Conservation (phyloP, 2,888 invertebrate species). For the Sialis fuliginosa region DNA sequence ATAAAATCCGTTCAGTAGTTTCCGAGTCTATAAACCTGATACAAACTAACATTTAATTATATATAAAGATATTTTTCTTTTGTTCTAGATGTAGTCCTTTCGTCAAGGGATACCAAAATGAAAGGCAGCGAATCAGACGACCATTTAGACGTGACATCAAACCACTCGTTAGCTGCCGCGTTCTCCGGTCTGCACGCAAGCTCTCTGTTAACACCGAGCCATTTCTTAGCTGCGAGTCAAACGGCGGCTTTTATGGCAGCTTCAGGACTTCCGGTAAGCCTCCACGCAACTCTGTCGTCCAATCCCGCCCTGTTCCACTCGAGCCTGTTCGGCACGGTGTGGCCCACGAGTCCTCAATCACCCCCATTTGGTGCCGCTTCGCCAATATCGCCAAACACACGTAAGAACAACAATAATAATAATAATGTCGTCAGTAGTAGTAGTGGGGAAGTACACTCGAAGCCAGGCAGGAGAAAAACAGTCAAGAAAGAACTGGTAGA, state of each 20-base stretch:
- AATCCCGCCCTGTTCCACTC: conserved; percentile 43
- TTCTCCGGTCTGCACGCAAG: conserved; percentile 27
- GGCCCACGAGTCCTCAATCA: conserved; percentile 30
- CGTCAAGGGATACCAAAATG: conserved; percentile 19
- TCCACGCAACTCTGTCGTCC: conserved; percentile 34
- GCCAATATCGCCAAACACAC: conserved; percentile 24
- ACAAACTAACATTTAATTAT: no score
- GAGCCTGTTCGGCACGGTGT: conserved; percentile 33
- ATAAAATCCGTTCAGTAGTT: no score
- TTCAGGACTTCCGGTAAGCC: conserved; percentile 32
- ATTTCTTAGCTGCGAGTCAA: conserved; percentile 29
- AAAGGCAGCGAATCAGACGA: conserved; percentile 32
- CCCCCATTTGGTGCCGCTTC: conserved; percentile 27
- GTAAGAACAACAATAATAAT: conserved; percentile 20
- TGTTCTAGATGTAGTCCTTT: conserved; percentile 10
- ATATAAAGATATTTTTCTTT: neutral
- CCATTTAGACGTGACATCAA: conserved; percentile 34
- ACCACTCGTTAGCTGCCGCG: conserved; percentile 33
- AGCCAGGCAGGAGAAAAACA: neutral
- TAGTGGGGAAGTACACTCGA: conserved; percentile 17
- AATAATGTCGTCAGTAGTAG: conserved; percentile 30
- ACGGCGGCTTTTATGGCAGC: conserved; percentile 29
- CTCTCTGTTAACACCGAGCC: conserved; percentile 29
- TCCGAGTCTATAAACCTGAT: no score
- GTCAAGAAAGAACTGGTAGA: neutral